A percentile compares a stretch with the other conserved stretches of the same genome.
Evolutionary conservation across 2,888 invertebrate genomes (phyloP).

Genomic region (Coenonympha arcania): DNA sequence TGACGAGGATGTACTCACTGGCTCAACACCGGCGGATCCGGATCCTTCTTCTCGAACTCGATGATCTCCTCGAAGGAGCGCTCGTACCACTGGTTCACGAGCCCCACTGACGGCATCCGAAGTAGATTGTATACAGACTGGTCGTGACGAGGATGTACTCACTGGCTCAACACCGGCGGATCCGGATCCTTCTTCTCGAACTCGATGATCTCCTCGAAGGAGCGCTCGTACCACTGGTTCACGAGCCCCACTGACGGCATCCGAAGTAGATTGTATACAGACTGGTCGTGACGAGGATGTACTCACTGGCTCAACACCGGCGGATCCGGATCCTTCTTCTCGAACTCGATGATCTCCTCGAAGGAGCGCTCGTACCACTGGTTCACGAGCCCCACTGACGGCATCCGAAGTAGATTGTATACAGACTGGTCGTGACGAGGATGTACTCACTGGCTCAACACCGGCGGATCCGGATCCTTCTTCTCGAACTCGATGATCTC

Average conservation of each 20-base stretch:
- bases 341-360: slow-evolving; percentile 83
- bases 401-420: background rate
- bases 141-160: slow-evolving; percentile 35
- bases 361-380: background rate
- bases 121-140: background rate
- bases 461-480: slow-evolving; percentile 78
- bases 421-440: background rate
- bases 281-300: background rate
- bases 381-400: slow-evolving; percentile 40
- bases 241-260: slow-evolving; percentile 40
- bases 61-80: background rate
- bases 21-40: too few species aligned
- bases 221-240: background rate
- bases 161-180: slow-evolving; percentile 78
- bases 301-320: slow-evolving; percentile 79
- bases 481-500: slow-evolving; percentile 89
- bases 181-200: slow-evolving; percentile 90
- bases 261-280: background rate
- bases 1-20: too few species aligned
- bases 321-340: slow-evolving; percentile 83
- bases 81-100: background rate
- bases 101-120: background rate
- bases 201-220: slow-evolving; percentile 74
- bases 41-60: too few species aligned
- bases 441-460: slow-evolving; percentile 77